Evolutionary conservation across 2,113 vertebrate species (phyloP).

Genomic region (Micromys minutus): DNA sequence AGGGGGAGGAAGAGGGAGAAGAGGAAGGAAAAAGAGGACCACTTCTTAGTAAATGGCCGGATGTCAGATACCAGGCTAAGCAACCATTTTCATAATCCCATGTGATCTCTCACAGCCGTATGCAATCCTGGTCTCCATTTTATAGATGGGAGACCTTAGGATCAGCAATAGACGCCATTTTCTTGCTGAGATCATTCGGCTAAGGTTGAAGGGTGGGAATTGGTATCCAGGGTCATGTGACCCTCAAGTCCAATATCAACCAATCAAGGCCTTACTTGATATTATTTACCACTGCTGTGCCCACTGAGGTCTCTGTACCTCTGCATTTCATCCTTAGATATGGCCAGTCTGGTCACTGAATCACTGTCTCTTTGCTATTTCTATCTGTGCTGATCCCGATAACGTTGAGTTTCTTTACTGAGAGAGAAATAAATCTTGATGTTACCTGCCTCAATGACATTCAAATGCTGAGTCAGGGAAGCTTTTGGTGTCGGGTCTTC

Average conservation of each 20-base stretch:
- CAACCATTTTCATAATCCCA: background rate
- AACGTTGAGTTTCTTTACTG: background rate
- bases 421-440: background rate
- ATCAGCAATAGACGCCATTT: background rate
- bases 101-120: background rate
- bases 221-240: background rate
- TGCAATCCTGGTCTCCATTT: background rate
- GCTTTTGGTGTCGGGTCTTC: constrained; percentile 2
- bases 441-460: background rate
- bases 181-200: background rate
- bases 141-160: background rate
- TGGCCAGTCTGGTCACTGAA: background rate
- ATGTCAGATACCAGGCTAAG: background rate
- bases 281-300: background rate
- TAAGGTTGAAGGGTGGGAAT: background rate
- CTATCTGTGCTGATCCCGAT: background rate
- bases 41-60: background rate
- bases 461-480: background rate
- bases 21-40: background rate
- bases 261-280: background rate
- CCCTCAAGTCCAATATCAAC: accelerated
- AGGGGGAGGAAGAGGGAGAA: background rate
- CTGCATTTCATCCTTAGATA: background rate
- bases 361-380: background rate
- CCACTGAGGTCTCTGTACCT: background rate